phyloP scores from a whole-genome alignment of 2,797 vertebrate species.

The Pristis pectinata region DNA sequence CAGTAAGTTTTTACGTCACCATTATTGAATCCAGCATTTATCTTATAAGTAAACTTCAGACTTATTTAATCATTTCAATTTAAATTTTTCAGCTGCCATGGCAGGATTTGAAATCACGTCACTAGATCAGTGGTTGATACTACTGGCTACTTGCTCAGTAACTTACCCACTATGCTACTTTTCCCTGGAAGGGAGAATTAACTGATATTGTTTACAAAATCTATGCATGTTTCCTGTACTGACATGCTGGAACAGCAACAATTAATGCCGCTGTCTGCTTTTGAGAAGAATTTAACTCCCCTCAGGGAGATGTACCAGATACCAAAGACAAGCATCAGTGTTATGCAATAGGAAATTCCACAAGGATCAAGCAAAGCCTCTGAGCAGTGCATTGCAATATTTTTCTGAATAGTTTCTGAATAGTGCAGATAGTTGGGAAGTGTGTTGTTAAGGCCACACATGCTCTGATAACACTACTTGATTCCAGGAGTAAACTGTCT shows the following conservation, averaged over 20 bases:
- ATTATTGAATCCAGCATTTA: no score
- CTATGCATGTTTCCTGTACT: no score
- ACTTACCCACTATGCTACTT: no score
- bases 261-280: background rate
- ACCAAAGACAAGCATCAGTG: background rate
- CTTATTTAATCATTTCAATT: no score
- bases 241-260: background rate
- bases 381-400: background rate
- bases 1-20: no score
- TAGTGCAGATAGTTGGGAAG: background rate
- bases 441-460: background rate
- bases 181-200: no score
- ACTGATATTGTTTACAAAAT: background rate
- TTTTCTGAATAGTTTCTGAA: conserved; percentile 5
- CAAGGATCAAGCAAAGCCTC: background rate
- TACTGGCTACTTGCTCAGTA: no score
- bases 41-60: no score
- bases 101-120: no score
- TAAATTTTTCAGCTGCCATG: no score
- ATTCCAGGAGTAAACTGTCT: background rate
- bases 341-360: conserved; percentile 15
- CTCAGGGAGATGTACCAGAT: conserved; percentile 7
- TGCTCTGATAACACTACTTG: background rate
- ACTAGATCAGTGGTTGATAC: no score
- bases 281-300: background rate